Percentiles rank a stretch among this genome's conserved stretches.
Conservation (phyloP, 2,888 invertebrate genomes). For the Lutraria lutraria region DNA sequence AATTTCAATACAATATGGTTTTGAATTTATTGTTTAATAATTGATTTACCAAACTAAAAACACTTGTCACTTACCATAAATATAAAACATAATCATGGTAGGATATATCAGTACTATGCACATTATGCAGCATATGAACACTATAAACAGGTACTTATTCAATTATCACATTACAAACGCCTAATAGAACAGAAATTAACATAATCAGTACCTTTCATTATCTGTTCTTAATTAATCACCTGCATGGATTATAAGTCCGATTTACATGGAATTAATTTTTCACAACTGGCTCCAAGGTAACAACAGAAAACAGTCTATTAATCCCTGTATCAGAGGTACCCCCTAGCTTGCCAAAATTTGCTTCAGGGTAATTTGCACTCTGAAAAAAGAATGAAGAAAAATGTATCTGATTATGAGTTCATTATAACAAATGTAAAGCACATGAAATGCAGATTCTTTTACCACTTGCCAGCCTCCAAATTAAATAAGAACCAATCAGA, state of each 20-base stretch:
- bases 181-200: constrained; percentile 1
- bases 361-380: neutral
- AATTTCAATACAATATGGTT: neutral
- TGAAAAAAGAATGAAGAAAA: neutral
- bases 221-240: constrained; percentile 27
- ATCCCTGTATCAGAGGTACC: neutral
- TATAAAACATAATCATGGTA: too few relatives aligned
- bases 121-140: neutral
- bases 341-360: neutral
- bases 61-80: neutral
- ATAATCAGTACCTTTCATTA: constrained; percentile 30
- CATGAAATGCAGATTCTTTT: neutral
- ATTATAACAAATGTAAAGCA: neutral
- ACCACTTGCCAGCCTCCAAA: constrained; percentile 31
- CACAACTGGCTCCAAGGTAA: neutral
- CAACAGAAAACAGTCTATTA: neutral
- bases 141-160: neutral
- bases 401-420: constrained; percentile 22
- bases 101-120: neutral
- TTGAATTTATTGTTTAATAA: neutral
- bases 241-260: constrained; percentile 21
- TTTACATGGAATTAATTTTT: neutral
- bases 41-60: neutral
- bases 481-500: constrained; percentile 37
- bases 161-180: neutral